Base-by-base conservation (phyloP, 2,797 vertebrate genomes). In the Eulemur rubriventer region DNA sequence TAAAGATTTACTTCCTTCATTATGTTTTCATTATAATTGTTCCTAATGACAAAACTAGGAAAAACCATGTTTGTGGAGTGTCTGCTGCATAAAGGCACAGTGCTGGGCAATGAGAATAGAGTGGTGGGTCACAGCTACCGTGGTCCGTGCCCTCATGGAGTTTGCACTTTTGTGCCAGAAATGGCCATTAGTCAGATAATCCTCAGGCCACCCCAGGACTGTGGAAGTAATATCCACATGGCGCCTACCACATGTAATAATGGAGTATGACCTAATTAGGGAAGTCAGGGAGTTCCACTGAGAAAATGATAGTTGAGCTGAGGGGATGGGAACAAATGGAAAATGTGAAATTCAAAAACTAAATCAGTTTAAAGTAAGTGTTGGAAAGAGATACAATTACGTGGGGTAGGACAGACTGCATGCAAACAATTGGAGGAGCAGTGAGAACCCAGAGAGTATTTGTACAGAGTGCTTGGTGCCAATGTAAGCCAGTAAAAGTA, bases 1-100 rank as follows among this genome's bases (percentile, higher is more conserved):
- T 69, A n/a, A 41, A 52, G 17, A 84, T 85, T 90, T 43, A 41
- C 55, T 84, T 79, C 33, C 17, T 86, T 95, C 43, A 18, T 38
- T 59, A 22, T 48, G 41, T 76, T 76, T 63, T 73, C 83, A 33
- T 72, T 72, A 3, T 85, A 81, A 46, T 41, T 75, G 4, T 70
- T 91, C 5, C 69, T 94, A 41, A 65, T 57, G 46, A 35, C 46
- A 90, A 82, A 89, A 61, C 35, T 48, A 84, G 17, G 26, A 46
- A 7, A 46, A 76, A 11, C 16, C 70, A n/a, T 33, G 10, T 38
- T 67, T 79, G 17, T 38, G 52, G 26, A 72, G 6, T 28, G 22
- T 30, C 28, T 86, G 6, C 50, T 7, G 3, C 52, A 1, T n/a
- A 7, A 38, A 92, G 22, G 7, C 41, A 26, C 0, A 0, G 22